These are phyloP conservation scores for Macrosiphum euphorbiae DNA, from an alignment of 2,888 invertebrate genomes.

Conservation along the genomic window DNA sequence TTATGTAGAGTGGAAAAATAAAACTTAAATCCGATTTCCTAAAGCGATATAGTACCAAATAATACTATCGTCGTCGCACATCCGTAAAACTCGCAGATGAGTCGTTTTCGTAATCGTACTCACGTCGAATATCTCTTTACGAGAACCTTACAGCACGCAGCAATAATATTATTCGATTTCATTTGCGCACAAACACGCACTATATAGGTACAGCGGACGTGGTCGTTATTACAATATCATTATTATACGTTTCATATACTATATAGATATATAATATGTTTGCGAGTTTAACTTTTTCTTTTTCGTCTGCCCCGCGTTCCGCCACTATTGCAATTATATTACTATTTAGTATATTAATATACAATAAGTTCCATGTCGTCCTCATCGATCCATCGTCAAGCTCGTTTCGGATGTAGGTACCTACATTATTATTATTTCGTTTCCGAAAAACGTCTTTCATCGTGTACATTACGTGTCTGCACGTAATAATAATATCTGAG, in stretches of 20 bases:
- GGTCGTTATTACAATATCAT: neutral
- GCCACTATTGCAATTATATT: neutral
- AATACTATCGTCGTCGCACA: neutral
- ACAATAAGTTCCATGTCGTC: too few species aligned
- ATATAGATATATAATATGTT: neutral
- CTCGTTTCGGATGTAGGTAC: too few species aligned
- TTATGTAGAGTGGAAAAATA: neutral
- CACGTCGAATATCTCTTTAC: neutral
- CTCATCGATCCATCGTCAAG: too few species aligned
- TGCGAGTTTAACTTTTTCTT: neutral
- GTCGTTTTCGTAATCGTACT: neutral
- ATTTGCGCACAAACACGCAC: neutral
- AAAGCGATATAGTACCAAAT: neutral
- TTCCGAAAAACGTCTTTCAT: too few species aligned
- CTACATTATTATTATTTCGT: too few species aligned
- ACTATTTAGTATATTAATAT: neutral
- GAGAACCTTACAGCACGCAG: neutral
- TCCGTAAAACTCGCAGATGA: neutral
- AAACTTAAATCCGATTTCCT: neutral
- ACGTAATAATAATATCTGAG: too few species aligned
- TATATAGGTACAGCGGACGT: neutral
- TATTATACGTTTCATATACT: neutral
- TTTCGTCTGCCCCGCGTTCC: neutral
- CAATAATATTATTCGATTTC: neutral
- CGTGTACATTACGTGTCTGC: too few species aligned